Conservation (phyloP, 1,140 invertebrate genomes). For the Bursaphelenchus mucronatus region DNA sequence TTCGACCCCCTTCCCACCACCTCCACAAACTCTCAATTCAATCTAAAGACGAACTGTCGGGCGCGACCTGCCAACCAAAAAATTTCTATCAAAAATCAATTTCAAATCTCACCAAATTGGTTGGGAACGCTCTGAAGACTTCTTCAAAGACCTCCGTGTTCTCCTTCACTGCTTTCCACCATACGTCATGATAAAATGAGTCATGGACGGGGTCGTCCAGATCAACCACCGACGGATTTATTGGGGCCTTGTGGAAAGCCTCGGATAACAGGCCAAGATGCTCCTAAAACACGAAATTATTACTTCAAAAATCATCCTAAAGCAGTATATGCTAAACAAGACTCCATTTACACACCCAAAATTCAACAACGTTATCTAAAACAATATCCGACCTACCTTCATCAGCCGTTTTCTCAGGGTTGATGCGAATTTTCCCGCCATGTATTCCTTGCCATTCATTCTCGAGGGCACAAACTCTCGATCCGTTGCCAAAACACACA, state of each 20-base stretch:
- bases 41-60: no score
- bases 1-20: no score
- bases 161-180: slow-evolving; percentile 51
- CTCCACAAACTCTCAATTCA: no score
- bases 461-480: slow-evolving; percentile 73
- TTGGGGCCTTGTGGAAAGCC: slow-evolving; percentile 28
- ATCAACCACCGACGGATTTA: slow-evolving; percentile 24
- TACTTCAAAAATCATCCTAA: neutral
- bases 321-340: neutral
- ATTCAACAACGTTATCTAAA: neutral
- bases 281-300: slow-evolving; percentile 66
- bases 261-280: slow-evolving; percentile 70
- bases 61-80: no score
- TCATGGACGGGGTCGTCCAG: slow-evolving; percentile 57
- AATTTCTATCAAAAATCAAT: no score
- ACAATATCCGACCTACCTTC: slow-evolving; percentile 55
- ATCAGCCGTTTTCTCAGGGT: slow-evolving; percentile 78
- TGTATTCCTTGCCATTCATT: slow-evolving; percentile 75
- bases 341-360: neutral
- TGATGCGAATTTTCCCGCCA: slow-evolving; percentile 78
- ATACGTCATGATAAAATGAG: slow-evolving; percentile 57
- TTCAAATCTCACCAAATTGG: slow-evolving; percentile 43
- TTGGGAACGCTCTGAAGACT: slow-evolving; percentile 56
- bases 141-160: slow-evolving; percentile 61
- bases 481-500: slow-evolving; percentile 68